A percentile compares a stretch with the other conserved stretches of the same genome.
Conservation (phyloP, 2,797 vertebrate genomes). For the Bradypus variegatus region DNA sequence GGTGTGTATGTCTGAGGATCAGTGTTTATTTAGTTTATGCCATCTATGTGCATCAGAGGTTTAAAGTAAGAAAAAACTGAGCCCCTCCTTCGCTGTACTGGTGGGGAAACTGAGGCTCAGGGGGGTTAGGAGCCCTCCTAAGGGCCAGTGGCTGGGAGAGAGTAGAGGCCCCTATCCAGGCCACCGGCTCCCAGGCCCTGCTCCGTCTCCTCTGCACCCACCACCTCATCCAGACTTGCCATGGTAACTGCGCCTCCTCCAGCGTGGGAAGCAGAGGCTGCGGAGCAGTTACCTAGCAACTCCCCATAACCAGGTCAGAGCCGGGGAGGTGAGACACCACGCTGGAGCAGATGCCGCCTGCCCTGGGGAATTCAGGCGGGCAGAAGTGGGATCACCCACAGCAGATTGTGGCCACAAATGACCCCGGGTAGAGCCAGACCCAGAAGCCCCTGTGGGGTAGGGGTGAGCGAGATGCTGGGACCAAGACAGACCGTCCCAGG, state of each 20-base stretch:
- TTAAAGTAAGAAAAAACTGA: neutral
- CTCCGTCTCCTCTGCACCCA: neutral
- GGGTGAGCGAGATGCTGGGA: neutral
- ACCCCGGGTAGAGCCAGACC: neutral
- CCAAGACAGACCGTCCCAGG: fast-evolving
- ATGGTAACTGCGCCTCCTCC: constrained; percentile 48
- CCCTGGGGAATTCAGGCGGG: constrained; percentile 29
- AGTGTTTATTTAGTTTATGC: neutral
- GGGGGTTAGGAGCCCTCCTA: neutral
- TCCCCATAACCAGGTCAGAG: constrained; percentile 58
- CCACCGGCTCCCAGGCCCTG: neutral
- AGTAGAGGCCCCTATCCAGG: neutral
- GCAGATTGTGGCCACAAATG: neutral
- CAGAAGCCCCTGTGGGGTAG: neutral
- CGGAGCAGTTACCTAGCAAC: constrained; percentile 60
- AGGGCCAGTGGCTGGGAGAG: neutral
- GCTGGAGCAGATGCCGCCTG: neutral
- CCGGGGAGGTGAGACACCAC: constrained; percentile 5
- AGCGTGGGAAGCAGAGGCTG: constrained; percentile 38
- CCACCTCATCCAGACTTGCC: constrained; percentile 46
- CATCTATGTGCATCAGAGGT: neutral
- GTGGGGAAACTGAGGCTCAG: neutral
- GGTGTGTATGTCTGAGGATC: neutral
- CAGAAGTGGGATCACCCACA: neutral
- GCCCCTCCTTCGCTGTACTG: neutral